Conservation (phyloP, 2,113 vertebrate species). For the Miniopterus natalensis region DNA sequence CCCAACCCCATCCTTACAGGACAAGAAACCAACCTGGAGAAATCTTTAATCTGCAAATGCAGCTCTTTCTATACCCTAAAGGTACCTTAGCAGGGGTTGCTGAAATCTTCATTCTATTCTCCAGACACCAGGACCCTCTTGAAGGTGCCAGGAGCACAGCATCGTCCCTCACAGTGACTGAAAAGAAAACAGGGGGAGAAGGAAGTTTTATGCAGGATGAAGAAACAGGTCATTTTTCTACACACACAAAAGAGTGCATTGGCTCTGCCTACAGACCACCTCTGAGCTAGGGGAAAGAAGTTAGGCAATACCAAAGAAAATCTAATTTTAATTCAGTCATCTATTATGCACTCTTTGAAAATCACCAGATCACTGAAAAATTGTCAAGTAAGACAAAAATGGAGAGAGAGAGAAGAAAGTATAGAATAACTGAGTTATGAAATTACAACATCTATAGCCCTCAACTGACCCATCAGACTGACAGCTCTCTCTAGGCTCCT, state of each 20-base stretch:
- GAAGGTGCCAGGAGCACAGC: neutral
- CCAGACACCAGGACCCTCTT: neutral
- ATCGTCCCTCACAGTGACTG: neutral
- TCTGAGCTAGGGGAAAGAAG: neutral
- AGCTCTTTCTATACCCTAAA: neutral
- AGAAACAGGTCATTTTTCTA: slow-evolving; percentile 62
- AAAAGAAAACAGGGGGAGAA: neutral
- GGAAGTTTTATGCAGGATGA: neutral
- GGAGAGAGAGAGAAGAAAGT: neutral
- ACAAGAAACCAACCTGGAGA: neutral
- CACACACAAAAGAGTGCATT: neutral
- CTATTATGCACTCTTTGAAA: slow-evolving; percentile 25
- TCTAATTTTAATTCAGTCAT: slow-evolving; percentile 16
- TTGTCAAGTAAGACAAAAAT: neutral
- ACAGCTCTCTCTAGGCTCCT: neutral
- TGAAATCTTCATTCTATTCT: neutral
- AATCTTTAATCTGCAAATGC: neutral
- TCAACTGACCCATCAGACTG: slow-evolving; percentile 57
- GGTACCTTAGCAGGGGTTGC: neutral
- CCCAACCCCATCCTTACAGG: neutral
- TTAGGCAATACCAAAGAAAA: neutral
- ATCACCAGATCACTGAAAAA: slow-evolving; percentile 40
- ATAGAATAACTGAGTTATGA: neutral
- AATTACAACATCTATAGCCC: slow-evolving; percentile 63
- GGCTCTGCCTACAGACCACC: neutral